Conservation (phyloP, 2,113 vertebrate genomes). For the Phalacrocorax carbo region DNA sequence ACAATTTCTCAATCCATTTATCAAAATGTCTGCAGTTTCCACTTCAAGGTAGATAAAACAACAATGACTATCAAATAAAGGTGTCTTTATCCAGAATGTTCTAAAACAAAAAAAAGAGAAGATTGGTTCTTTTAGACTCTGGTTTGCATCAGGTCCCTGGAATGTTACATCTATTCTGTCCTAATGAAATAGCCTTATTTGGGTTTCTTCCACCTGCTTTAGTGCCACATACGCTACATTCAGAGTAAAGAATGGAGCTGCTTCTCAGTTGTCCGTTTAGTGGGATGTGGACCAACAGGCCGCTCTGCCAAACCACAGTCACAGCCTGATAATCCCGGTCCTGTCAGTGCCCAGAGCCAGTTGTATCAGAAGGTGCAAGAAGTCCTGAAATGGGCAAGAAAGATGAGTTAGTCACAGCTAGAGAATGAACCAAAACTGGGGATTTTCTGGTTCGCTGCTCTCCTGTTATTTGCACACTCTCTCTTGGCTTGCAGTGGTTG, state of each 20-base stretch:
- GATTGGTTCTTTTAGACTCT: background rate
- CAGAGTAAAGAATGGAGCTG: background rate
- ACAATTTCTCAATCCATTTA: constrained; percentile 26
- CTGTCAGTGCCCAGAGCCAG: rapidly evolving
- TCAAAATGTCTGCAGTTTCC: background rate
- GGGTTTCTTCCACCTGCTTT: background rate
- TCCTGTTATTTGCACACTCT: background rate
- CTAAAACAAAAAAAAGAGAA: background rate
- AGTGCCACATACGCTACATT: rapidly evolving
- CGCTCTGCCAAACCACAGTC: rapidly evolving
- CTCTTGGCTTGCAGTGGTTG: background rate
- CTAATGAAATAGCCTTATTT: background rate
- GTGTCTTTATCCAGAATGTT: background rate
- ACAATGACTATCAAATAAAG: background rate
- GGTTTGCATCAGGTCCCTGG: background rate
- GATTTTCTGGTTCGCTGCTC: constrained; percentile 7
- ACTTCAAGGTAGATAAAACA: constrained; percentile 12
- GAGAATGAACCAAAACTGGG: background rate
- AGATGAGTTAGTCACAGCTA: background rate
- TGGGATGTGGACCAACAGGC: background rate
- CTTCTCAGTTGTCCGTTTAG: background rate
- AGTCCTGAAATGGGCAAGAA: background rate
- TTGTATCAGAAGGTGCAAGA: background rate
- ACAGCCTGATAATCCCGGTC: background rate
- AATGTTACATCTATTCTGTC: background rate